Percentiles rank a stretch among this genome's conserved stretches.
These are phyloP conservation scores for Copidosoma floridanum DNA, from an alignment of 1,140 invertebrate species.

Conservation along the genomic window DNA sequence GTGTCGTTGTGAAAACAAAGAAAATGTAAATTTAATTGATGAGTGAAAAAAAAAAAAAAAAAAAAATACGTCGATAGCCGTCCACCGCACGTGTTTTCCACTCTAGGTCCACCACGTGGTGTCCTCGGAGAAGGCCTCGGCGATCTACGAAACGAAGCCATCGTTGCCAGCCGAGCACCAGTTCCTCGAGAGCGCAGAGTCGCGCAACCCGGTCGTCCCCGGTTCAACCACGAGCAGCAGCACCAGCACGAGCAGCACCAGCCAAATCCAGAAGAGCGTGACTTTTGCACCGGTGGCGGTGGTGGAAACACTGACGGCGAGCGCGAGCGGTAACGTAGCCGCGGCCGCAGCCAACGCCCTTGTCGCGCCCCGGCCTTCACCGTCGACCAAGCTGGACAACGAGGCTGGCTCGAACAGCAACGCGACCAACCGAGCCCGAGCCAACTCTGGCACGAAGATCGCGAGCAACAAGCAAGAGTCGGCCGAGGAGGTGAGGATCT, in stretches of 20 bases:
- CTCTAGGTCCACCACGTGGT: constrained; percentile 39
- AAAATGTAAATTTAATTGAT: no score
- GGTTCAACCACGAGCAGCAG: constrained; percentile 7
- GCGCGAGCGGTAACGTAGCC: constrained; percentile 44
- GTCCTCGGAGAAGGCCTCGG: constrained; percentile 30
- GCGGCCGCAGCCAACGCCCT: constrained; percentile 40
- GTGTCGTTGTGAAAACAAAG: no score
- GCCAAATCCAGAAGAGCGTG: constrained; percentile 8
- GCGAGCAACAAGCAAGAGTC: constrained; percentile 40
- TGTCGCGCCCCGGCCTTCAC: constrained; percentile 40
- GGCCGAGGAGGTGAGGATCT: constrained; percentile 74
- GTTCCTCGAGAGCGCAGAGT: constrained; percentile 13
- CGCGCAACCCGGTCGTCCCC: not conserved
- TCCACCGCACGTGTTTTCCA: no score
- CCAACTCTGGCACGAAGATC: constrained; percentile 18
- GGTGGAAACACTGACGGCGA: constrained; percentile 38
- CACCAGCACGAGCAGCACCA: constrained; percentile 5
- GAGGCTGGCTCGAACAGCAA: constrained; percentile 27
- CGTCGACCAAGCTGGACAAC: no score
- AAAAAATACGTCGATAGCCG: not conserved
- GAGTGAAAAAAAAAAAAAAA: not conserved
- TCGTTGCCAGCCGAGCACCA: constrained; percentile 1
- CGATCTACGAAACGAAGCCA: constrained; percentile 26
- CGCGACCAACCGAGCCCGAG: constrained; percentile 32
- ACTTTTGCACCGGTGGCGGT: constrained; percentile 24